Conservation (phyloP, 2,888 invertebrate species). For the Epinotia bilunana region DNA sequence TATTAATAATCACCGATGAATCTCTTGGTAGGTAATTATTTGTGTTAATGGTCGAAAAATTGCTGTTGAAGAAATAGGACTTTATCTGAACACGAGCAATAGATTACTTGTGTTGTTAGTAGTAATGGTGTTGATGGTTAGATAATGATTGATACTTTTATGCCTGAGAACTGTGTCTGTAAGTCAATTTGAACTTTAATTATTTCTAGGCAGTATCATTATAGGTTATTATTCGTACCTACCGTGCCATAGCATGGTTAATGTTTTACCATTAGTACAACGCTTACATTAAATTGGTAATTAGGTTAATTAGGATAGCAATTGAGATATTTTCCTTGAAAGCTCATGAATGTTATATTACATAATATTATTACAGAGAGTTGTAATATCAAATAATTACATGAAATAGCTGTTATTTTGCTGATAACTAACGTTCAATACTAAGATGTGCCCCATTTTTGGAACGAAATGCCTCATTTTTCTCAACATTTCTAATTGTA, state of each 20-base stretch:
- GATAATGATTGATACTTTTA: constrained; percentile 2
- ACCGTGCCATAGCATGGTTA: constrained; percentile 1
- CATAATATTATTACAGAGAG: no score
- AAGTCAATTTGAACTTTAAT: constrained; percentile 10
- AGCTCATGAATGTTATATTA: no score
- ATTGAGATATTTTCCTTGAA: not conserved
- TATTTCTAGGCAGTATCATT: constrained; percentile 12
- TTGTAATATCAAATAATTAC: no score
- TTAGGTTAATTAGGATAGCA: not conserved
- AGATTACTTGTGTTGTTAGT: not conserved
- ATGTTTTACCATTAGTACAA: not conserved
- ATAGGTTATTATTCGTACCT: constrained; percentile 17
- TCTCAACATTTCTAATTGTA: no score
- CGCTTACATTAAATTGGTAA: not conserved
- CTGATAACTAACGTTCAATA: no score
- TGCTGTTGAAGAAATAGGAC: not conserved
- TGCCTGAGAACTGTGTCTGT: not conserved
- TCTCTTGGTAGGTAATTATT: not conserved
- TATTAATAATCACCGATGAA: not conserved
- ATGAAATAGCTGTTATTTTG: no score
- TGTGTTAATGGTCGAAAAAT: not conserved
- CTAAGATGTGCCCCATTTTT: no score
- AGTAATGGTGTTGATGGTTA: not conserved
- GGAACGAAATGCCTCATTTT: no score
- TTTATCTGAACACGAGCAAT: not conserved